Percentiles rank a stretch among this genome's conserved stretches.
Conservation (phyloP, 1,140 invertebrate species). For the Anastatus disparis region DNA sequence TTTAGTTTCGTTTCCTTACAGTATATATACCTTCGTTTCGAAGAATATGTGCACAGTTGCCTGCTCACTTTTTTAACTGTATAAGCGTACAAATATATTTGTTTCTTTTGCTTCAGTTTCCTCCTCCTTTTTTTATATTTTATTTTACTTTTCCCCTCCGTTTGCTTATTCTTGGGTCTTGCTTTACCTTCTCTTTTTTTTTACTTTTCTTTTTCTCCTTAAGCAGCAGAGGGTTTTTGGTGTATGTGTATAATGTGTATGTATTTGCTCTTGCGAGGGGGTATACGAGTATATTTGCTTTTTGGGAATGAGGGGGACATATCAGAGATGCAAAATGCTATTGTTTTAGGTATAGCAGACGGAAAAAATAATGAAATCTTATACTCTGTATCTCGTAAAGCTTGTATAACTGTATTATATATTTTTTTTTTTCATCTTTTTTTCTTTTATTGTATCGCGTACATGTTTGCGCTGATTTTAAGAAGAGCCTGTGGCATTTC, state of each 20-base stretch:
- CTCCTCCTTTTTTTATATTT: not conserved
- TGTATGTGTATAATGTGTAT: not conserved
- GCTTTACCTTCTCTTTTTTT: not conserved
- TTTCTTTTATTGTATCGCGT: no score
- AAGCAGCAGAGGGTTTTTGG: not conserved
- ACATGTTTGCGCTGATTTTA: no score
- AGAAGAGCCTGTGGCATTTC: no score
- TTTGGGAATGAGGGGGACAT: not conserved
- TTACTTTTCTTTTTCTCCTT: not conserved
- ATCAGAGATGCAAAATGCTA: not conserved
- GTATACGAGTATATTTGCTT: not conserved
- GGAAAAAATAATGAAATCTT: not conserved
- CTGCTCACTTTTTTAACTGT: no score
- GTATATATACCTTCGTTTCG: no score
- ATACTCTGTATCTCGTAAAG: no score
- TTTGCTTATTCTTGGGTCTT: not conserved
- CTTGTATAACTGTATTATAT: no score
- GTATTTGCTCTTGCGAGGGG: not conserved
- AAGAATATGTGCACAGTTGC: no score
- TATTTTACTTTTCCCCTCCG: not conserved
- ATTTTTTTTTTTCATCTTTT: no score
- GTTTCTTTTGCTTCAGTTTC: no score
- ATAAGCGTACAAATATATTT: no score
- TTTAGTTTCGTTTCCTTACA: no score
- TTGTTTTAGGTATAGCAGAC: not conserved